Conservation (phyloP, 2,888 invertebrate species). For the Achlya flavicornis region DNA sequence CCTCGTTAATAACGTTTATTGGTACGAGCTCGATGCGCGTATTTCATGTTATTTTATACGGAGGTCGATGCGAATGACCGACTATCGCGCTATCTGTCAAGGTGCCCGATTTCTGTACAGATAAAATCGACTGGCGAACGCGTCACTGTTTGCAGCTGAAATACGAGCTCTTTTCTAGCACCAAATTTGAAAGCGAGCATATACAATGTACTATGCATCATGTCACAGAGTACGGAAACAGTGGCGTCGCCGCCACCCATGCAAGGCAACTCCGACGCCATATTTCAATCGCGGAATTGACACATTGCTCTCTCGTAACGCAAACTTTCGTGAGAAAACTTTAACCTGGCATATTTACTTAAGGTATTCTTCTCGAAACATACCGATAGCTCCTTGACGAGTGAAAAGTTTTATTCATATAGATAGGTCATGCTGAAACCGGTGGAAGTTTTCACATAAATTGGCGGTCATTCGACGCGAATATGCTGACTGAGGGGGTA, state of each 20-base stretch:
- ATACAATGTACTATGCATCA: constrained; percentile 48
- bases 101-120: constrained; percentile 44
- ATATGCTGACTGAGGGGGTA: constrained; percentile 83
- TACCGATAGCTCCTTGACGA: constrained; percentile 76
- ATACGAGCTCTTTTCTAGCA: constrained; percentile 45
- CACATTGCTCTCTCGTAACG: constrained; percentile 72
- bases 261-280: constrained; percentile 59
- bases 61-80: constrained; percentile 12
- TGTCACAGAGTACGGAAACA: constrained; percentile 81
- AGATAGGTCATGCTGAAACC: constrained; percentile 81
- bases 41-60: constrained; percentile 19
- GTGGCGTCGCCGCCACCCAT: constrained; percentile 84
- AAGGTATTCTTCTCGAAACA: constrained; percentile 74
- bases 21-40: constrained; percentile 22
- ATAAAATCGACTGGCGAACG: constrained; percentile 37
- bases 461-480: constrained; percentile 83
- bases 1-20: constrained; percentile 42
- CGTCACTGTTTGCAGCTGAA: constrained; percentile 43
- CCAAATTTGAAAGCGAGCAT: constrained; percentile 31
- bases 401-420: constrained; percentile 78
- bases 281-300: constrained; percentile 82
- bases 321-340: constrained; percentile 77
- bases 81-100: constrained; percentile 42
- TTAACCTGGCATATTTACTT: constrained; percentile 81
- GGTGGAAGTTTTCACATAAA: constrained; percentile 82